Evolutionary conservation across 2,888 invertebrate species (phyloP).

Genomic region (Papilio protenor): DNA sequence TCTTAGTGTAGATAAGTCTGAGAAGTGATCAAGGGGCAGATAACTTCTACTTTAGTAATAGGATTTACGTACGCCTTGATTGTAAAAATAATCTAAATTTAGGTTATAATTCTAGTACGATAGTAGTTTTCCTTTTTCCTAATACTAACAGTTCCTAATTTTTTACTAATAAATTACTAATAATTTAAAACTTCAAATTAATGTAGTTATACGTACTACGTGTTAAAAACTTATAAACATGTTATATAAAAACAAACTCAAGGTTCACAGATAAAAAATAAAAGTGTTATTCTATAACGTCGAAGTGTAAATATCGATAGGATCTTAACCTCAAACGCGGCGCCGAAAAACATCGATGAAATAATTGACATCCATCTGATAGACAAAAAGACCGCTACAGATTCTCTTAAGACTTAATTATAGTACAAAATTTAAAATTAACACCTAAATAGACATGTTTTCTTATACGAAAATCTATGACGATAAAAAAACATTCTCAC

Average conservation of each 20-base stretch:
- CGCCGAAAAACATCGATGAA: conserved; percentile 66
- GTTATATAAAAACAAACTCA: neutral
- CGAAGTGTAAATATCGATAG: conserved; percentile 62
- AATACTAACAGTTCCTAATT: too few relatives aligned
- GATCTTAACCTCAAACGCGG: conserved; percentile 54
- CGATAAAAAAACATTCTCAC: conserved; percentile 62
- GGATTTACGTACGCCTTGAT: too few relatives aligned
- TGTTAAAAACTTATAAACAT: neutral
- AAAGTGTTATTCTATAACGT: conserved; percentile 57
- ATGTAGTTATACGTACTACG: neutral
- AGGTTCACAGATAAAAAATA: conserved; percentile 40
- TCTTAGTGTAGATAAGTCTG: neutral
- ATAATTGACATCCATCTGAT: conserved; percentile 74
- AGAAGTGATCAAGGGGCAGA: too few relatives aligned
- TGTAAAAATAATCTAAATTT: too few relatives aligned
- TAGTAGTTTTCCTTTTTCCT: too few relatives aligned
- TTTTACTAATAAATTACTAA: too few relatives aligned
- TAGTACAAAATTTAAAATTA: conserved; percentile 53
- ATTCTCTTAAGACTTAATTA: conserved; percentile 53
- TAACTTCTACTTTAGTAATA: too few relatives aligned
- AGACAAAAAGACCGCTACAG: conserved; percentile 61
- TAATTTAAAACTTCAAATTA: neutral
- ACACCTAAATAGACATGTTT: conserved; percentile 58
- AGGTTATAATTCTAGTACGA: too few relatives aligned
- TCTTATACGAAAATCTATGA: conserved; percentile 48